These are phyloP conservation scores for Lasioglossum malachurum DNA, from an alignment of 2,888 invertebrate species.

Conservation along the genomic window DNA sequence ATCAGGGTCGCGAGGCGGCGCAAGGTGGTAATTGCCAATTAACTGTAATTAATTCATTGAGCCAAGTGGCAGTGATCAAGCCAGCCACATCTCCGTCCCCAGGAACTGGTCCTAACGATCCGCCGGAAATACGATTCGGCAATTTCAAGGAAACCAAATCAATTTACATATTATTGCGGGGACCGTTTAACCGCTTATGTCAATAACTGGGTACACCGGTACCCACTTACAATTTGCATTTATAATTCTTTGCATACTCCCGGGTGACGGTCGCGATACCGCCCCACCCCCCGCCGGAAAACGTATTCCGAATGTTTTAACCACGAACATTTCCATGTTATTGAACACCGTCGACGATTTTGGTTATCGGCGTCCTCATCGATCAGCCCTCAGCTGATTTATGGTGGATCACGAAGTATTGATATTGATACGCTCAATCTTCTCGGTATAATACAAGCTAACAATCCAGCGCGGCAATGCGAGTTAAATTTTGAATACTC, in stretches of 20 bases:
- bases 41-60: constrained; percentile 81
- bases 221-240: not conserved
- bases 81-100: constrained; percentile 50
- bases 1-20: constrained; percentile 65
- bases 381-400: not conserved
- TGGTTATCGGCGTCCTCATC: not conserved
- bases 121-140: constrained; percentile 40
- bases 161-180: constrained; percentile 28
- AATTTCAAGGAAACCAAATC: constrained; percentile 46
- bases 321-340: not conserved
- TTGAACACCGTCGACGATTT: not conserved
- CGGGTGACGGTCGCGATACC: not conserved
- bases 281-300: not conserved
- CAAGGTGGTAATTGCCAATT: constrained; percentile 79
- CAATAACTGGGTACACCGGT: constrained; percentile 14
- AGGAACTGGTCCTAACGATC: constrained; percentile 47
- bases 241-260: not conserved
- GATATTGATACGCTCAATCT: not conserved
- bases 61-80: constrained; percentile 71
- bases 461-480: not conserved
- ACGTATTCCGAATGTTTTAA: not conserved
- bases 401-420: not conserved
- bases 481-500: not conserved
- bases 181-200: constrained; percentile 21
- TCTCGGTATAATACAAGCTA: not conserved